Base-by-base conservation (phyloP, 2,888 invertebrate genomes). In the Tuta absoluta region DNA sequence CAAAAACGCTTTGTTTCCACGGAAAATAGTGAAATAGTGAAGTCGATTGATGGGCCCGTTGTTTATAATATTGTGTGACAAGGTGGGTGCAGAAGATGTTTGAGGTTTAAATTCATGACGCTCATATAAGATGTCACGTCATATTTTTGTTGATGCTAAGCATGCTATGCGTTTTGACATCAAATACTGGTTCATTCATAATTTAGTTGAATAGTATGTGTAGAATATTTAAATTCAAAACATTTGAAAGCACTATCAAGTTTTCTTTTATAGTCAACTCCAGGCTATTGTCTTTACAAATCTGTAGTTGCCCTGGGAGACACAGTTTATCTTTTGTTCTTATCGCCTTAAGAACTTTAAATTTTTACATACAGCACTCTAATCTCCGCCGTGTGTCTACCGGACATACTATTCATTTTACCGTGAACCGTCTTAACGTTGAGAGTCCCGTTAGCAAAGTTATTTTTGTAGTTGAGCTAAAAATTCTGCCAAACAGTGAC, bases 311-410 rank as follows among this genome's bases (percentile, higher is more conserved):
- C 65, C 72, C 77, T 77, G 79, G 78, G 41, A 60, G 41, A 73
- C 73, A 76, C 78, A 12, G 83, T 86, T 84, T 84, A 78, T 86
- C 85, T 84, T 79, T 72, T 66, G 73, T 72, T 78, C 82, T 86
- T 86, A 85, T 86, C 82, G 77, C 69, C 28, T 60, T 19, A 28
- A 49, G 69, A 68, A 61, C 64, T 48, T 56, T 45, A 17, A 61
- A 41, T 61, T 23, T 51, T 23, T 51, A 28, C 56, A n/a, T 28
- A n/a, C 4, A 3, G n/a, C 33, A 33, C n/a, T n/a, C 28, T 8
- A 57, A 57, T 57, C 37, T 28, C 57, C 17, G 14, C 33, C n/a
- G 7, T 57, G 10, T 57, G 12, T 57, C 33, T 37, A n/a, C 17
- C 19, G n/a, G 5, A 5, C 17, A 1, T 57, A 57, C 33, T 10